Conservation (phyloP, 1,140 invertebrate genomes). For the Ctenoplectra terminalis region DNA sequence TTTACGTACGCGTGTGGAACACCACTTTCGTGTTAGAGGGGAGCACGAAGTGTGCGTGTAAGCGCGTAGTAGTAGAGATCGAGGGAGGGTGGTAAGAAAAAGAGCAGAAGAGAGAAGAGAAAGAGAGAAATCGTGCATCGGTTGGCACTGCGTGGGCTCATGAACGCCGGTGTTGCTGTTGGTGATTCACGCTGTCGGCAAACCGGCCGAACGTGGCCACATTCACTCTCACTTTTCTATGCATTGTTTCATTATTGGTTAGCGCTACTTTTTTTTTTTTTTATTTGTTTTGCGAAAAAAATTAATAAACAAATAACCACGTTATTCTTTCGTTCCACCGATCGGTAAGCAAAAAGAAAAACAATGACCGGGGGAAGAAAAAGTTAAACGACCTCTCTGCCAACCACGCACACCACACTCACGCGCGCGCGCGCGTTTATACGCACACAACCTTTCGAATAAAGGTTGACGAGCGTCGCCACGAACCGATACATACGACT, state of each 20-base stretch:
- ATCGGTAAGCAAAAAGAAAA: background rate
- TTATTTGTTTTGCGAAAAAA: no score
- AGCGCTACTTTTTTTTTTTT: background rate
- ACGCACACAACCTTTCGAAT: slow-evolving; percentile 7
- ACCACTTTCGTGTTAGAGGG: background rate
- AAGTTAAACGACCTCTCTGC: slow-evolving; percentile 54
- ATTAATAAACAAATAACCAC: slow-evolving; percentile 7
- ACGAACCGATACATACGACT: slow-evolving; percentile 29
- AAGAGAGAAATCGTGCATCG: slow-evolving; percentile 56
- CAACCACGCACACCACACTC: slow-evolving; percentile 32
- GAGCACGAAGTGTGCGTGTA: no score
- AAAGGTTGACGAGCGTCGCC: slow-evolving; percentile 13
- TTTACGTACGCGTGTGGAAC: slow-evolving; percentile 22
- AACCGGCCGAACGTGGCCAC: slow-evolving; percentile 62
- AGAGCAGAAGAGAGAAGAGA: slow-evolving; percentile 35
- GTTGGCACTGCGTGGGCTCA: slow-evolving; percentile 55
- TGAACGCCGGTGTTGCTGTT: slow-evolving; percentile 60
- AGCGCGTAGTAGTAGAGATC: background rate
- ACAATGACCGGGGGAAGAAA: slow-evolving; percentile 7
- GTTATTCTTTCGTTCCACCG: slow-evolving; percentile 21
- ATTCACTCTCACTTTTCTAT: slow-evolving; percentile 69
- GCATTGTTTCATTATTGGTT: slow-evolving; percentile 60
- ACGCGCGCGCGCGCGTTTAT: slow-evolving; percentile 2
- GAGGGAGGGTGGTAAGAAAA: slow-evolving; percentile 28
- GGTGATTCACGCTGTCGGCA: slow-evolving; percentile 74